Evolutionary conservation across 1,140 invertebrate genomes (phyloP), one percentile per base, ranked within the genome.

Genomic region (Tetraneura akinire): DNA sequence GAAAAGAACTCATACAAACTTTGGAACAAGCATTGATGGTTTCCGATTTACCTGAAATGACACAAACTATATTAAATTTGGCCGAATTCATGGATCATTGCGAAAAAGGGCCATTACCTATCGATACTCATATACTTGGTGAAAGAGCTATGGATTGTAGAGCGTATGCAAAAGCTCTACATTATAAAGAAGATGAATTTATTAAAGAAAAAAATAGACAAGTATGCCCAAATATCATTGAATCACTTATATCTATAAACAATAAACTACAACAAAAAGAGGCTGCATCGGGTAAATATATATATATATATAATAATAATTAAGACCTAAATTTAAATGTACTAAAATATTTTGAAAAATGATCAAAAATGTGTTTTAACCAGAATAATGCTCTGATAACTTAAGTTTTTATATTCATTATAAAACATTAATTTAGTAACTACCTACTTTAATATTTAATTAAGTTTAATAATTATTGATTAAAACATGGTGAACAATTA

Each of bases 41-140:
- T 1, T 95, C 96, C 16, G 96, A 98, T 85, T 90, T 98, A 70
- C 95, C 97, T 0, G 98, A 99, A 86, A 93, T 99, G 45, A 98
- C 97, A 0, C 97, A 99, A 84, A 97, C 97, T 0, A 94, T 99
- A 80, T 87, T 99, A 3, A 99, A 99, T 87, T 87, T 99, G 37
- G 97, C 97, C 0, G 98, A 99, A 87, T 99, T 99, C 84, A 98
- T 99, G 96, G 98, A 99, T 84, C 98, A 99, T 85, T 99, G 96
- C 85, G 98, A 99, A 84, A 95, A 95, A 88, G 96, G 97, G 18
- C 94, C 96, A 0, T 86, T 99, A 76, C 96, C 97, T 1, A 88
- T 99, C 26, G 92, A 96, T 80, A 91, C 93, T 0, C 91, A 93
- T 68, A 86, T 98, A 23, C 84, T 95, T 0, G 93, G 93, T 0